phyloP scores from a whole-genome alignment of 2,888 invertebrate species.

The Adelphocoris suturalis region DNA sequence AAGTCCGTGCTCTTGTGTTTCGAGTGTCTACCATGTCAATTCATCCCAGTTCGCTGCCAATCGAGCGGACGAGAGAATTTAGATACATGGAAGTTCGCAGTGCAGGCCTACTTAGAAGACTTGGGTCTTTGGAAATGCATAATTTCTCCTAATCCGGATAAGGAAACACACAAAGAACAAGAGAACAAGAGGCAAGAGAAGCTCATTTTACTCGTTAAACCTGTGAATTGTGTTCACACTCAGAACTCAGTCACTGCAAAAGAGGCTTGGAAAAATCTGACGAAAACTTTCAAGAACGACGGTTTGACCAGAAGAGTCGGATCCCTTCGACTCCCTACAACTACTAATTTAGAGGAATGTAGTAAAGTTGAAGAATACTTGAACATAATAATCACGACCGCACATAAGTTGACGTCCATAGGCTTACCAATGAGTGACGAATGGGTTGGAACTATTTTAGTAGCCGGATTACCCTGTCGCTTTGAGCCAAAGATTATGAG shows the following conservation, averaged over 20 bases:
- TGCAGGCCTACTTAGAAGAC: slow-evolving; percentile 21
- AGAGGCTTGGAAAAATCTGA: slow-evolving; percentile 39
- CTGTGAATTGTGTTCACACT: slow-evolving; percentile 1
- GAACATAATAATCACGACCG: slow-evolving; percentile 8
- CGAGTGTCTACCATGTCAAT: slow-evolving; percentile 14
- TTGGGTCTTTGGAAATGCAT: neutral
- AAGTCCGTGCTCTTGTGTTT: too few relatives aligned
- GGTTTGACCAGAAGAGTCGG: slow-evolving; percentile 38
- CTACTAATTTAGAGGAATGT: slow-evolving; percentile 20
- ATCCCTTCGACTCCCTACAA: neutral
- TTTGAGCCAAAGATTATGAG: slow-evolving; percentile 64
- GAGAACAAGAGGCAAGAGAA: neutral
- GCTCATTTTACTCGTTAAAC: neutral
- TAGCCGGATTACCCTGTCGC: slow-evolving; percentile 58
- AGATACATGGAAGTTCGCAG: slow-evolving; percentile 14
- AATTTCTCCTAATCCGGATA: too few relatives aligned
- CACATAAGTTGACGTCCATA: slow-evolving; percentile 25
- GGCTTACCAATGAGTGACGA: slow-evolving; percentile 19
- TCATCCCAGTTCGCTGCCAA: neutral
- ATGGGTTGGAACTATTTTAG: slow-evolving; percentile 49
- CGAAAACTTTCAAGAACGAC: neutral
- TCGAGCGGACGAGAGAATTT: slow-evolving; percentile 3
- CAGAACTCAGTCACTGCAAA: neutral
- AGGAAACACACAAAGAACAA: slow-evolving; percentile 23
- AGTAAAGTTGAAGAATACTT: slow-evolving; percentile 50